These are phyloP conservation scores for Psococerastis gibbosa DNA, from an alignment of 2,888 invertebrate genomes.

Conservation along the genomic window DNA sequence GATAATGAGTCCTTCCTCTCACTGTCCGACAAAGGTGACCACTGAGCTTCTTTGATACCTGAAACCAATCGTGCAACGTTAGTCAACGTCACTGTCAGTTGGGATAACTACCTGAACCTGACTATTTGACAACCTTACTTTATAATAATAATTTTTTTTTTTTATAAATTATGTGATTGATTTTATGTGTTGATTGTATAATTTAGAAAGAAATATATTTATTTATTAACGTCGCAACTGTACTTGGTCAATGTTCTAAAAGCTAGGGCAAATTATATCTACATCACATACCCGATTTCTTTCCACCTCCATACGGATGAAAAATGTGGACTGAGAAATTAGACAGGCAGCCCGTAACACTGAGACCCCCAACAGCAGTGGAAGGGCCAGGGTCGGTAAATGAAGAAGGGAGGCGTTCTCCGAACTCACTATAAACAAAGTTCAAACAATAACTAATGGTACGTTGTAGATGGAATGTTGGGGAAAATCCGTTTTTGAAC, in stretches of 20 bases:
- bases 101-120: background rate
- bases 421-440: constrained; percentile 36
- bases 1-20: constrained; percentile 90
- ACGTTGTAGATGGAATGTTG: no score
- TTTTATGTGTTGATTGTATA: no score
- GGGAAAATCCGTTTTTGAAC: no score
- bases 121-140: no score
- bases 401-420: constrained; percentile 24
- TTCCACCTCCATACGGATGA: constrained; percentile 88
- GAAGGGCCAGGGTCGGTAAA: constrained; percentile 24
- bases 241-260: no score
- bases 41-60: constrained; percentile 52
- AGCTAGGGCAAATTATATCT: no score
- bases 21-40: constrained; percentile 69
- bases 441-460: no score
- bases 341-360: constrained; percentile 88
- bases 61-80: no score
- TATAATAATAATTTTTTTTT: constrained; percentile 4
- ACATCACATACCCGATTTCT: constrained; percentile 55
- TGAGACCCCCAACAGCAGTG: constrained; percentile 63
- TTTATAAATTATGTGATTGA: background rate
- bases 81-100: no score
- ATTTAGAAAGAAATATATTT: no score
- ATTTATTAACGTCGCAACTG: background rate
- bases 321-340: constrained; percentile 97